phyloP scores from a whole-genome alignment of 2,888 invertebrate species.

The Meteorus cinctellus region DNA sequence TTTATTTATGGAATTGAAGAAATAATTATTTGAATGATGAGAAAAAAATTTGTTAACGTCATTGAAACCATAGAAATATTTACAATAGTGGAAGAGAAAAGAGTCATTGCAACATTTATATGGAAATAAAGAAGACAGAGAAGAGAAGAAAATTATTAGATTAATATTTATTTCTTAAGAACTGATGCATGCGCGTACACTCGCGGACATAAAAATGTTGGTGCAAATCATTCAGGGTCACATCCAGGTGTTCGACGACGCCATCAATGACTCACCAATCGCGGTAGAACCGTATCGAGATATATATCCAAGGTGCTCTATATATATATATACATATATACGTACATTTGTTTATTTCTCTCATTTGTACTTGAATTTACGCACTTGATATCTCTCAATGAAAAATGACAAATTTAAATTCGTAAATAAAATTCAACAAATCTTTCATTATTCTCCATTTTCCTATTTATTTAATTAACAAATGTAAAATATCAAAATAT shows the following conservation, averaged over 20 bases:
- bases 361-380: constrained; percentile 18
- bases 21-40: too few species aligned
- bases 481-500: too few species aligned
- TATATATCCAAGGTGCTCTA: constrained; percentile 32
- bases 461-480: too few species aligned
- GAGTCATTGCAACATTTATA: background rate
- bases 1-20: too few species aligned
- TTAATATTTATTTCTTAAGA: background rate
- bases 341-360: constrained; percentile 5
- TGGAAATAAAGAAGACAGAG: constrained; percentile 14
- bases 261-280: constrained; percentile 45
- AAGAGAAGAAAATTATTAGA: constrained; percentile 41
- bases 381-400: background rate
- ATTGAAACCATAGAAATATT: background rate
- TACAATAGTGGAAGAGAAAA: background rate
- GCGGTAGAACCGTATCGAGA: constrained; percentile 46
- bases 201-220: constrained; percentile 37
- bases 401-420: too few species aligned
- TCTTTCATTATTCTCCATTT: too few species aligned
- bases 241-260: constrained; percentile 51
- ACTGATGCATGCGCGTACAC: constrained; percentile 31
- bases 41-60: too few species aligned
- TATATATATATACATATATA: constrained; percentile 8
- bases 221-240: constrained; percentile 53
- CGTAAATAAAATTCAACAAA: too few species aligned